These are phyloP conservation scores for Opisthocomus hoazin DNA, from an alignment of 2,113 vertebrate species.

Conservation along the genomic window DNA sequence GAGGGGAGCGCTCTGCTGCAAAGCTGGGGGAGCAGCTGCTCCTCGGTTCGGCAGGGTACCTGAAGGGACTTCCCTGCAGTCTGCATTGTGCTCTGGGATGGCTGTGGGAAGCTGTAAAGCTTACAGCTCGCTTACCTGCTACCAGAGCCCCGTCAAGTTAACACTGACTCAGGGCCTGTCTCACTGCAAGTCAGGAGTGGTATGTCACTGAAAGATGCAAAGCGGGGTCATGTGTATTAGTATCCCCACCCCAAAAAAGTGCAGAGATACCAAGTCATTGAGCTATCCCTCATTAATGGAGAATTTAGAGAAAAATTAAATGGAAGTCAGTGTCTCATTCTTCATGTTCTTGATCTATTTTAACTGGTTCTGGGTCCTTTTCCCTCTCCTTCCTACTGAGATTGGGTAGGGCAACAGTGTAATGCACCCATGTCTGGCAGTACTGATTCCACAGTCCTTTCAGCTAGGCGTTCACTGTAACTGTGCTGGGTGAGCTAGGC, in stretches of 20 bases:
- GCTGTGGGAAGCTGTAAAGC: background rate
- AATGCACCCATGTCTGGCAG: accelerated
- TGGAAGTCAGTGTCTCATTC: background rate
- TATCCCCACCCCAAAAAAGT: background rate
- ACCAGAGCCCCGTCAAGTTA: background rate
- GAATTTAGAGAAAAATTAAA: background rate
- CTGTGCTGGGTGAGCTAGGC: background rate
- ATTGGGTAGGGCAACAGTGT: too few species aligned
- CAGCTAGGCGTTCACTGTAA: too few species aligned
- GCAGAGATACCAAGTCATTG: background rate
- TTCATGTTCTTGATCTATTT: background rate
- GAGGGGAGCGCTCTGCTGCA: background rate
- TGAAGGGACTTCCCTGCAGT: background rate
- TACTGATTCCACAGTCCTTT: background rate
- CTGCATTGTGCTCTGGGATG: background rate
- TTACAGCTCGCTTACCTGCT: background rate
- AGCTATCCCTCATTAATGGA: background rate
- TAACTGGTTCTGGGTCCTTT: background rate
- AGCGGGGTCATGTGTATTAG: background rate
- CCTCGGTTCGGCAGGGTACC: background rate
- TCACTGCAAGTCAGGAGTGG: background rate
- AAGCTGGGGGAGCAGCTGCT: background rate
- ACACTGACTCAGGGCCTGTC: background rate
- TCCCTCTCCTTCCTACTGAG: background rate
- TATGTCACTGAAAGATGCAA: background rate